Evolutionary conservation across 2,888 invertebrate genomes (phyloP), one percentile per base, ranked within the genome.

Genomic region (Ormyrus rosae): DNA sequence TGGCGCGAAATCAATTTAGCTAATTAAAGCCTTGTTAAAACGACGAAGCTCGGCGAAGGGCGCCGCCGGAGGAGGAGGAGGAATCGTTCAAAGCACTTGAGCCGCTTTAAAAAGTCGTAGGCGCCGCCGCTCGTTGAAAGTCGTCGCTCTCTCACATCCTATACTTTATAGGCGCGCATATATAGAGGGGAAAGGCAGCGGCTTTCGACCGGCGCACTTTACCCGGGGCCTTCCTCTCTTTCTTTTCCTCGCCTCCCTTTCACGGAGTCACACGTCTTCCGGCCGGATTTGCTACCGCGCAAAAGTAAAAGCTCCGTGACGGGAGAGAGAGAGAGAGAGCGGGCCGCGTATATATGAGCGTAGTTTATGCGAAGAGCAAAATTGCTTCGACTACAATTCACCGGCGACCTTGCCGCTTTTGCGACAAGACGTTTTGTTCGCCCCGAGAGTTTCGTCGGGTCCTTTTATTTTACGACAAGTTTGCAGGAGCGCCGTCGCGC

Each of bases 11-110:
- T 82, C 82, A 82, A 77, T 82, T 82, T 80, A 80, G 77, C 77
- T 77, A 77, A 80, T 82, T 82, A 80, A 77, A 80, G 77, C 74
- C 80, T 80, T 71, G 77, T 82, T 80, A 78, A 65, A 74, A 74
- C 45, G 70, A 77, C 70, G 70, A 65, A 65, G 69, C 50, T 10
- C 7, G 5, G 53, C 51, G 45, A 51, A 50, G 19, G 11, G 68
- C n/a, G 45, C 1, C 11, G 13, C 50, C 19, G n/a, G 7, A 9
- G 65, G 51, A 55, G 65, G 51, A 55, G 56, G 65, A 58, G 58
- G 55, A 51, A 71, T 72, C 70, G 61, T 64, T 71, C 71, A 72
- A 71, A 68, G 72, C 56, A 76, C 72, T 76, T 51, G 50, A 69
- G 56, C 63, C n/a, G 65, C 50, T 56, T 68, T 50, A 77, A 68